A percentile compares a stretch with the other conserved stretches of the same genome.
Conservation (phyloP, 1,140 invertebrate species). For the Penaeus vannamei region DNA sequence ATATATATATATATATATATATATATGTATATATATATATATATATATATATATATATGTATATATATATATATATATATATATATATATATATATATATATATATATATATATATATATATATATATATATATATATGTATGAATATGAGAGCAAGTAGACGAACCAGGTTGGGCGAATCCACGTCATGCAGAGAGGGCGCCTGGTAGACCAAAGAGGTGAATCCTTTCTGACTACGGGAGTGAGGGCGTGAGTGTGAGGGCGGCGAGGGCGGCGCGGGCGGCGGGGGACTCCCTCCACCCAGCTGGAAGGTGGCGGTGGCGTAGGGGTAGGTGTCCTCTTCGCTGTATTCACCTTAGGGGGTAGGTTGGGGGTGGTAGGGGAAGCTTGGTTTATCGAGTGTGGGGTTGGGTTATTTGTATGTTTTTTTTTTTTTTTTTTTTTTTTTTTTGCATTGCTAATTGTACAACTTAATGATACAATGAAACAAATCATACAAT, state of each 20-base stretch:
- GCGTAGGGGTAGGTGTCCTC: conserved; percentile 67
- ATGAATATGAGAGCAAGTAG: not conserved
- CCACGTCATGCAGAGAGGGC: conserved; percentile 66
- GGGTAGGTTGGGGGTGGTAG: not conserved
- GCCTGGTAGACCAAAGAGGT: conserved; percentile 65
- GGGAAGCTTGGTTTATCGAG: not conserved
- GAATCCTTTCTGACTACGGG: conserved; percentile 58
- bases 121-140: too few relatives aligned
- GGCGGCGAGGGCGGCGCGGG: conserved; percentile 64
- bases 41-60: not conserved
- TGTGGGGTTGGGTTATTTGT: not conserved
- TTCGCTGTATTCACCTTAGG: conserved; percentile 62
- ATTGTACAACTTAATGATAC: too few relatives aligned
- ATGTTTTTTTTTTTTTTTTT: too few relatives aligned
- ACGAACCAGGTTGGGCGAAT: conserved; percentile 64
- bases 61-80: conserved; percentile 27
- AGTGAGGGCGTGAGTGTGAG: conserved; percentile 35
- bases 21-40: not conserved
- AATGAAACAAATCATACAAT: too few relatives aligned
- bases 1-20: conserved; percentile 18
- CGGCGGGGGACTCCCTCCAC: conserved; percentile 63
- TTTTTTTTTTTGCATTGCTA: too few relatives aligned
- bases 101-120: too few relatives aligned
- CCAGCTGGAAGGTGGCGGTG: conserved; percentile 64
- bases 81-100: conserved; percentile 6